Percentiles rank a stretch among this genome's conserved stretches.
These are phyloP conservation scores for Drosophila diplacantha DNA, from an alignment of 2,888 invertebrate species.

Conservation along the genomic window DNA sequence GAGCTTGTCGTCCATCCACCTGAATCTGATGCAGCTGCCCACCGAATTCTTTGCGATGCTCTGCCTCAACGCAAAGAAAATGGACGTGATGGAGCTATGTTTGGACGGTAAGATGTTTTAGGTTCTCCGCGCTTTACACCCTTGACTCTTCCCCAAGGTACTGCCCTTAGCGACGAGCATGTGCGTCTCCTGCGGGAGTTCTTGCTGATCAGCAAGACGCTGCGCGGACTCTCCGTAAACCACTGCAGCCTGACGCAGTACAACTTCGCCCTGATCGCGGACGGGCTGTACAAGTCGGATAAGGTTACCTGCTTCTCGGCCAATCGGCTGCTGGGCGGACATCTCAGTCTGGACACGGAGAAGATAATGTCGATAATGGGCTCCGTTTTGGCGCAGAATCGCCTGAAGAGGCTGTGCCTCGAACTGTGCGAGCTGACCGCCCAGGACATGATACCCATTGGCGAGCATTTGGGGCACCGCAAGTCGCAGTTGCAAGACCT, in stretches of 20 bases:
- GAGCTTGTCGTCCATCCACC: constrained; percentile 48
- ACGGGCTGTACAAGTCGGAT: constrained; percentile 72
- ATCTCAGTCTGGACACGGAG: constrained; percentile 62
- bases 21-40: constrained; percentile 64
- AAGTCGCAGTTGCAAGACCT: constrained; percentile 54
- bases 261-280: constrained; percentile 73
- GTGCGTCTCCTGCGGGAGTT: constrained; percentile 54
- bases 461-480: constrained; percentile 62
- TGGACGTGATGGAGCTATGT: constrained; percentile 57
- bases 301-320: constrained; percentile 58
- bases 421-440: constrained; percentile 70
- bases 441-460: constrained; percentile 70
- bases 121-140: not conserved
- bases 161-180: constrained; percentile 45
- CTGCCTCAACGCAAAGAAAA: constrained; percentile 37
- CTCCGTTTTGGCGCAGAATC: constrained; percentile 71
- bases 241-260: constrained; percentile 68
- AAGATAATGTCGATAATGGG: constrained; percentile 65
- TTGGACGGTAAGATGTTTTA: constrained; percentile 57
- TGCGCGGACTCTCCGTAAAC: constrained; percentile 58
- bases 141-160: constrained; percentile 41
- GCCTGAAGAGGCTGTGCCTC: constrained; percentile 67
- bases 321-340: constrained; percentile 59
- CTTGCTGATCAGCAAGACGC: constrained; percentile 49
- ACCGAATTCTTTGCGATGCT: constrained; percentile 61